A percentile compares a stretch with the other conserved stretches of the same genome.
Conservation (phyloP, 2,113 vertebrate species). For the Nannospalax galili region DNA sequence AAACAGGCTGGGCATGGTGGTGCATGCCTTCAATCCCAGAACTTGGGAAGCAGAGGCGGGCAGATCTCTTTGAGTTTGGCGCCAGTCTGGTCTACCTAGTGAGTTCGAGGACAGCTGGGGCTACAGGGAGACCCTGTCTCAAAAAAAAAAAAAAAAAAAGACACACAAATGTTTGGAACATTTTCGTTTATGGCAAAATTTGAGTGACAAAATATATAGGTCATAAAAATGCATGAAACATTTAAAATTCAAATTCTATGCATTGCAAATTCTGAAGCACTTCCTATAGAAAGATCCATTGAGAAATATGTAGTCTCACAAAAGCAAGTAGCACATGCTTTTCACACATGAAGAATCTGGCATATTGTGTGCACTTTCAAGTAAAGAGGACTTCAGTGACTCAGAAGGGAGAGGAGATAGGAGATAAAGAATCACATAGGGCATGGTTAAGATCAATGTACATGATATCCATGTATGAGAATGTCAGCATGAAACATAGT, state of each 20-base stretch:
- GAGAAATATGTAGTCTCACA: neutral
- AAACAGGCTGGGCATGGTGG: no score
- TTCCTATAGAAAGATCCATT: neutral
- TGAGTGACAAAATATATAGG: neutral
- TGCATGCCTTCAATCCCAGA: no score
- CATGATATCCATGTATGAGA: neutral
- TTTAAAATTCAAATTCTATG: neutral
- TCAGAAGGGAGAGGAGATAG: neutral
- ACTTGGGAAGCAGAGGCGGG: no score
- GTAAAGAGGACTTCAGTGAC: neutral
- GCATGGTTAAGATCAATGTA: neutral
- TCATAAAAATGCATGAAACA: no score
- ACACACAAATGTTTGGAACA: no score
- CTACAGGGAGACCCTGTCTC: no score
- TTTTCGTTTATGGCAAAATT: neutral
- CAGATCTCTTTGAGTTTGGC: no score
- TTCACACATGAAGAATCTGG: neutral
- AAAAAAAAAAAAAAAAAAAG: no score
- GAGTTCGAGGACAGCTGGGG: no score
- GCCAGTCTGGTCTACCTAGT: no score
- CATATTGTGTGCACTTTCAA: neutral
- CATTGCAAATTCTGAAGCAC: neutral
- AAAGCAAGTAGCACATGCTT: no score
- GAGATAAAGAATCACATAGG: no score
- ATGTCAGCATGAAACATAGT: neutral